A percentile compares a stretch with the other conserved stretches of the same genome.
Conservation (phyloP, 2,888 invertebrate species). For the Chironomus tentans region DNA sequence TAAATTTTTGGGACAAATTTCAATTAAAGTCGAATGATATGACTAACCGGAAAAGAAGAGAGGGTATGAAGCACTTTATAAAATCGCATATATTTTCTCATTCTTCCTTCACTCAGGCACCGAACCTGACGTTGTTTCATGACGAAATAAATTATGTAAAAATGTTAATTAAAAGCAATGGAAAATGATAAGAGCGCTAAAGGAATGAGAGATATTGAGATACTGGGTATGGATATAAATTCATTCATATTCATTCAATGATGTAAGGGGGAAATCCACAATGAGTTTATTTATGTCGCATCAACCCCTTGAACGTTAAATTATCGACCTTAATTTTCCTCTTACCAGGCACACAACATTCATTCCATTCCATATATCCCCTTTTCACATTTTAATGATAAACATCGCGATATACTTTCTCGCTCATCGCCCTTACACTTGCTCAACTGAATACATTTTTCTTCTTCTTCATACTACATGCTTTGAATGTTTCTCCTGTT, state of each 20-base stretch:
- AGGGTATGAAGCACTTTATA: not conserved
- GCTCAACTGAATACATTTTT: not conserved
- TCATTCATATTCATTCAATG: not conserved
- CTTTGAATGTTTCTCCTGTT: not conserved
- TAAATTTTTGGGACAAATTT: not conserved
- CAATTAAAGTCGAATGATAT: not conserved
- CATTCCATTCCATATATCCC: not conserved
- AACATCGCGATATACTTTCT: not conserved
- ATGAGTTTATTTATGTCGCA: not conserved
- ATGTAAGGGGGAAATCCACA: not conserved
- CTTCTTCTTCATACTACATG: not conserved
- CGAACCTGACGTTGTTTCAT: not conserved
- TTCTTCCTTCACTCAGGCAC: too few relatives aligned
- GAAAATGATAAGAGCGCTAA: not conserved
- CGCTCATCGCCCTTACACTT: not conserved
- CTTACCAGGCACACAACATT: not conserved
- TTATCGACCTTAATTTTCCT: conserved; percentile 10
- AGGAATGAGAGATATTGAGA: not conserved
- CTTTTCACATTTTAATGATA: not conserved
- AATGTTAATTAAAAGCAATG: conserved; percentile 6
- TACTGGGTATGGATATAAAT: not conserved
- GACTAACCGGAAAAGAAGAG: not conserved
- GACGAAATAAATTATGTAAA: conserved; percentile 3
- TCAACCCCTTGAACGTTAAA: not conserved
- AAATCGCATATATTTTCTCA: not conserved